A percentile compares a stretch with the other conserved stretches of the same genome.
These are phyloP conservation scores for Thymelicus lineola DNA, from an alignment of 2,888 invertebrate species.

Conservation along the genomic window DNA sequence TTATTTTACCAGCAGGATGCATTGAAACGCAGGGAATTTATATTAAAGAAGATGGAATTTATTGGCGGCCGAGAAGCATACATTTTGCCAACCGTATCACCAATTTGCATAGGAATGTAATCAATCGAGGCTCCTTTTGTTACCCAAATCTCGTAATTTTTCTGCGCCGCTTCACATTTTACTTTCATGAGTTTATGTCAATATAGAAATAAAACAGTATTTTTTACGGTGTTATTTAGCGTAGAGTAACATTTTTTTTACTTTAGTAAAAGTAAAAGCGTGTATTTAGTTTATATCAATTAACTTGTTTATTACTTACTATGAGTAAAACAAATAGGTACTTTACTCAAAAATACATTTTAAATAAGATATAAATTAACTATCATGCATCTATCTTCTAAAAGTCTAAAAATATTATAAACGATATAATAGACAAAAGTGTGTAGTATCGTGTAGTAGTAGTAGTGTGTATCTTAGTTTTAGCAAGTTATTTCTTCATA, in stretches of 20 bases:
- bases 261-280: too few species aligned
- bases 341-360: too few species aligned
- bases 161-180: conserved; percentile 24
- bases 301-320: too few species aligned
- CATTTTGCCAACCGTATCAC: conserved; percentile 51
- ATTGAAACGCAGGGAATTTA: conserved; percentile 34
- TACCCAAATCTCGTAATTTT: conserved; percentile 34
- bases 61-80: conserved; percentile 50
- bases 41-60: conserved; percentile 53
- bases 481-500: conserved; percentile 69
- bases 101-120: conserved; percentile 66
- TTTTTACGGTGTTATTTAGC: too few species aligned
- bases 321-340: neutral
- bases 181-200: conserved; percentile 31
- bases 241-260: too few species aligned
- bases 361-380: too few species aligned
- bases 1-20: conserved; percentile 35
- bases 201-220: neutral
- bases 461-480: conserved; percentile 21
- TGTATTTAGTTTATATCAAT: too few species aligned
- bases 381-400: neutral
- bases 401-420: neutral
- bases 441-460: too few species aligned
- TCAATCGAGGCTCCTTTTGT: conserved; percentile 59
- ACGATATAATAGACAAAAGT: neutral